Conservation (phyloP, 2,797 vertebrate genomes). For the Muscicapa striata region DNA sequence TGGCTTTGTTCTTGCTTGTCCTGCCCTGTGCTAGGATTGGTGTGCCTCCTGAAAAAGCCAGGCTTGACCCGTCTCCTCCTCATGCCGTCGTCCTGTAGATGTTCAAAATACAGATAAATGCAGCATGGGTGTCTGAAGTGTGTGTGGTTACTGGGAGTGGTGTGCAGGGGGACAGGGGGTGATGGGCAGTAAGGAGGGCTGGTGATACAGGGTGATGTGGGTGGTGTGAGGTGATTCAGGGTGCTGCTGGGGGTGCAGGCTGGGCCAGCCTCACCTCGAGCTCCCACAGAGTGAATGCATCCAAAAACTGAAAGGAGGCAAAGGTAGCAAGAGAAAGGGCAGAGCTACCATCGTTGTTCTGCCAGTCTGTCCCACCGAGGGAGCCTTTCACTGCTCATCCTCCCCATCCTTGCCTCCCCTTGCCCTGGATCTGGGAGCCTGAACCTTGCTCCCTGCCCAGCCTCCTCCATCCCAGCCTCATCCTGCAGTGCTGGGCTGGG, state of each 20-base stretch:
- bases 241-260: not conserved
- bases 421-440: not conserved
- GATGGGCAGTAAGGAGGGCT: accelerated
- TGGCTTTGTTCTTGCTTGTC: not conserved
- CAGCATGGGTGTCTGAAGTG: accelerated
- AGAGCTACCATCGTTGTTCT: not conserved
- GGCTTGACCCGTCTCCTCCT: not conserved
- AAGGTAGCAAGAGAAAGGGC: not conserved
- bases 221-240: not conserved
- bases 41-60: not conserved
- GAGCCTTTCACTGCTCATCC: not conserved
- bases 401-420: not conserved
- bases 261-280: not conserved
- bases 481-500: not conserved
- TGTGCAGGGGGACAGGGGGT: accelerated
- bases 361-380: accelerated
- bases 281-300: accelerated
- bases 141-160: not conserved
- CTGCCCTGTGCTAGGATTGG: not conserved
- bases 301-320: not conserved
- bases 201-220: not conserved
- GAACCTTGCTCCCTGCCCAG: not conserved
- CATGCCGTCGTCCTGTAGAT: accelerated
- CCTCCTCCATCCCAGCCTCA: not conserved
- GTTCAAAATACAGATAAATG: accelerated